Evolutionary conservation across 1,140 invertebrate genomes (phyloP).

Genomic region (Euura lappo): DNA sequence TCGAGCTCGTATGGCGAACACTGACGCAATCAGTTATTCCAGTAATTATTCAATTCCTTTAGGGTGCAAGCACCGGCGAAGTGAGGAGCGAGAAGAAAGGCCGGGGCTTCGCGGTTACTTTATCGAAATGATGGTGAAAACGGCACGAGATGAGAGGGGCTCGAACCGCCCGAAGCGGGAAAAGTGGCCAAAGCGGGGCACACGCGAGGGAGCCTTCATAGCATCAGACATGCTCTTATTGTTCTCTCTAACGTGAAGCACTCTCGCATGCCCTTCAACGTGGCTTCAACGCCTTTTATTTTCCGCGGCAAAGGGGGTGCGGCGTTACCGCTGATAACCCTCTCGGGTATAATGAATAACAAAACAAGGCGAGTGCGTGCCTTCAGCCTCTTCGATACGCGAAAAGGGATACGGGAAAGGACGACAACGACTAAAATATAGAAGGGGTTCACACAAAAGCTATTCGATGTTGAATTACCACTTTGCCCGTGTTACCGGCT

Average conservation of each 20-base stretch:
- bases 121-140: conserved; percentile 7
- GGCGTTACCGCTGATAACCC: conserved; percentile 37
- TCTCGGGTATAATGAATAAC: conserved; percentile 30
- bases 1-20: too few relatives aligned
- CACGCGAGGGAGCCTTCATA: conserved; percentile 16
- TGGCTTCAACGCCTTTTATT: conserved; percentile 30
- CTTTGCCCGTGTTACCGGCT: neutral
- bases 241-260: conserved; percentile 22
- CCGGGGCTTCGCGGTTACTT: neutral
- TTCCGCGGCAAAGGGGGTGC: conserved; percentile 30
- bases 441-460: neutral
- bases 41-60: neutral
- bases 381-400: neutral
- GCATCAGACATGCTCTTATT: conserved; percentile 20
- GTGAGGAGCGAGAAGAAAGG: neutral
- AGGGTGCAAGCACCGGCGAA: neutral
- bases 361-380: conserved; percentile 28
- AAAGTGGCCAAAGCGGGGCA: conserved; percentile 3
- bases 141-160: neutral
- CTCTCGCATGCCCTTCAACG: conserved; percentile 19
- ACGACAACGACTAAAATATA: neutral
- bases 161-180: neutral
- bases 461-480: neutral
- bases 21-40: too few relatives aligned
- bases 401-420: conserved; percentile 5